Base-by-base conservation (phyloP, 2,113 vertebrate species). In the Ictalurus punctatus region DNA sequence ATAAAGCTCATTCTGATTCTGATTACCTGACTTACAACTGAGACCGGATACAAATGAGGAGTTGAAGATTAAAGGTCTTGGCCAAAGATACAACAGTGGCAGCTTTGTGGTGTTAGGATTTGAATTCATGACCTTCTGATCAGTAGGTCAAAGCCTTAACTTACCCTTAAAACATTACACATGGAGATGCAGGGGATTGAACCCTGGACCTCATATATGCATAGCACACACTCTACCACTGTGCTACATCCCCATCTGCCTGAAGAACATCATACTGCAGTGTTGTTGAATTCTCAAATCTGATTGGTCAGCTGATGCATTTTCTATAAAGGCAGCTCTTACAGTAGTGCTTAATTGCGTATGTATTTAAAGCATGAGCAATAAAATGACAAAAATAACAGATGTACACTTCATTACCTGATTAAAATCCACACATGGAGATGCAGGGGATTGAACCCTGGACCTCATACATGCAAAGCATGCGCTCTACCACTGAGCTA, bases 201-300 rank as follows among this genome's bases (percentile, higher is more conserved):
- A 40, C 7, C 34, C 37, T 21, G 17, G 71, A 74, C 37, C 19
- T 40, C 17, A 74, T 40, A 74, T 34, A 74, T 40, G 37, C 71
- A 0, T 7, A 23, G 40, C 71, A 74, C 10, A 8, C 71, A 0
- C 34, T 74, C 37, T 19, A 3, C 17, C 71, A 73, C 71, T 73
- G n/a, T 21, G 17, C 71, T 73, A 40, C 34, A 73, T 73, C 34
- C 71, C 34, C 30, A 90, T 85, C 88, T 90, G 88, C 4, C 90
- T 91, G 86, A 78, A 73, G 87, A 85, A 89, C 89, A 89, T 90
- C 89, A 90, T 90, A 91, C 90, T 88, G 7, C 21, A 63, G 61
- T 8, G 61, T 63, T 25, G 6, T 0, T 58, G 56, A 63, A 63
- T 63, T 63, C 21, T 63, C 21, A 8, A 12, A 67, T n/a, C 27